phyloP scores from a whole-genome alignment of 2,888 invertebrate species.

The Drosophila mimica region DNA sequence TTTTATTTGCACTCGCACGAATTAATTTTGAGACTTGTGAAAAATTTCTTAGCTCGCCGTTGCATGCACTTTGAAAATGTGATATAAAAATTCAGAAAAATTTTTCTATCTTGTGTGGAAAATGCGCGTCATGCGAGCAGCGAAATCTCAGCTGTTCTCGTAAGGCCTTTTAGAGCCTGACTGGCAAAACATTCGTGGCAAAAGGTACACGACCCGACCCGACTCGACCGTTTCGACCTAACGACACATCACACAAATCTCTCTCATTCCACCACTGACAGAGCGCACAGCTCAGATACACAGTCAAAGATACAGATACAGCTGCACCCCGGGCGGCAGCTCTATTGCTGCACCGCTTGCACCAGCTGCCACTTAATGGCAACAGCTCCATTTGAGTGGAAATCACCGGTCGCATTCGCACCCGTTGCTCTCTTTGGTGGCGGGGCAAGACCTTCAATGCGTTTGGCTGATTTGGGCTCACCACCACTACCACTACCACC shows the following conservation, averaged over 20 bases:
- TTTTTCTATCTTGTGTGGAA: constrained; percentile 66
- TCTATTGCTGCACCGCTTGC: constrained; percentile 58
- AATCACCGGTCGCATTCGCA: constrained; percentile 61
- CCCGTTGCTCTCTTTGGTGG: constrained; percentile 57
- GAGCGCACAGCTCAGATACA: constrained; percentile 35
- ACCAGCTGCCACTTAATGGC: constrained; percentile 33
- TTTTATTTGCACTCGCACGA: constrained; percentile 34
- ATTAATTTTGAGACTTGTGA: constrained; percentile 40
- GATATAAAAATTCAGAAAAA: constrained; percentile 50
- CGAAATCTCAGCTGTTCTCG: constrained; percentile 85
- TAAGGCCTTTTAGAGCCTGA: constrained; percentile 86
- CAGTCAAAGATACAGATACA: constrained; percentile 36
- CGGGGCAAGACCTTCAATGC: constrained; percentile 84
- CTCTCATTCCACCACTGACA: constrained; percentile 83
- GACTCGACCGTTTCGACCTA: constrained; percentile 86
- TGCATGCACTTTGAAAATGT: constrained; percentile 47
- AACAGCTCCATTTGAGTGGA: constrained; percentile 60
- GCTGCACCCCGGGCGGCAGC: constrained; percentile 36
- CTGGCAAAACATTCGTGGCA: constrained; percentile 86
- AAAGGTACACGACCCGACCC: constrained; percentile 86
- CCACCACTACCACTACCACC: constrained; percentile 36
- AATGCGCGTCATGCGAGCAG: constrained; percentile 84
- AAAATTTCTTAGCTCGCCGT: constrained; percentile 45
- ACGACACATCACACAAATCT: constrained; percentile 85
- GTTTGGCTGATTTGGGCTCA: constrained; percentile 77